Evolutionary conservation across 2,113 vertebrate genomes (phyloP).

Genomic region (Esox niger): DNA sequence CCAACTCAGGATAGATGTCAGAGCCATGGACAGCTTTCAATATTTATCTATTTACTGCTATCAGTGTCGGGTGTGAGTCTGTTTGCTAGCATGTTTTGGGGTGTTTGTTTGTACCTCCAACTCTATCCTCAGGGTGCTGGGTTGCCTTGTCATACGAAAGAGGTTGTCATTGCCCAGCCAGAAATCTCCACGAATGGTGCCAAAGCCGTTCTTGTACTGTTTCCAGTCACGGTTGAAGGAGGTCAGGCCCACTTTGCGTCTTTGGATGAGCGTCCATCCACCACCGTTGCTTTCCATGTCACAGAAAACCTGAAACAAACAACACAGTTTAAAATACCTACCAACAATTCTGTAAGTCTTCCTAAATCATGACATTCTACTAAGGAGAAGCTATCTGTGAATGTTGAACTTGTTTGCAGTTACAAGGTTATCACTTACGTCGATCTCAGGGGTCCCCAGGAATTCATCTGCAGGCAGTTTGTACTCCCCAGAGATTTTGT

Average conservation of each 20-base stretch:
- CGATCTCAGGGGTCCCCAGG: slow-evolving; percentile 86
- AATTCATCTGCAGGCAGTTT: slow-evolving; percentile 92
- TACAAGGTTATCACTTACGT: slow-evolving; percentile 68
- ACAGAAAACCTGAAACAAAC: slow-evolving; percentile 82
- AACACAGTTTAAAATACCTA: not conserved
- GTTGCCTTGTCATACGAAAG: slow-evolving; percentile 86
- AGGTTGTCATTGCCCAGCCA: slow-evolving; percentile 97
- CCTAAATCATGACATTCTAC: not conserved
- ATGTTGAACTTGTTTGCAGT: not conserved
- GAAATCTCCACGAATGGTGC: slow-evolving; percentile 90
- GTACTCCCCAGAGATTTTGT: slow-evolving; percentile 91
- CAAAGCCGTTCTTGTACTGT: slow-evolving; percentile 91
- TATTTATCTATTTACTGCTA: not conserved
- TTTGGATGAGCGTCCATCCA: slow-evolving; percentile 95
- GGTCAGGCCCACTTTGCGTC: slow-evolving; percentile 86
- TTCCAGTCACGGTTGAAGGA: slow-evolving; percentile 94
- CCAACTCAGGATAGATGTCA: not conserved
- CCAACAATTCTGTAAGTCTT: not conserved
- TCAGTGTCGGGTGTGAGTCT: slow-evolving; percentile 1
- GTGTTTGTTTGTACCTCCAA: slow-evolving; percentile 77
- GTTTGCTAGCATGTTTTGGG: slow-evolving; percentile 10
- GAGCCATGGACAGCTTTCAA: slow-evolving; percentile 13
- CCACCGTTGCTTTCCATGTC: slow-evolving; percentile 94
- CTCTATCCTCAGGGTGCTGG: slow-evolving; percentile 87
- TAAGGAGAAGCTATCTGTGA: not conserved